Evolutionary conservation across 2,797 vertebrate genomes (phyloP).

Genomic region (Thripadectes ignobilis): DNA sequence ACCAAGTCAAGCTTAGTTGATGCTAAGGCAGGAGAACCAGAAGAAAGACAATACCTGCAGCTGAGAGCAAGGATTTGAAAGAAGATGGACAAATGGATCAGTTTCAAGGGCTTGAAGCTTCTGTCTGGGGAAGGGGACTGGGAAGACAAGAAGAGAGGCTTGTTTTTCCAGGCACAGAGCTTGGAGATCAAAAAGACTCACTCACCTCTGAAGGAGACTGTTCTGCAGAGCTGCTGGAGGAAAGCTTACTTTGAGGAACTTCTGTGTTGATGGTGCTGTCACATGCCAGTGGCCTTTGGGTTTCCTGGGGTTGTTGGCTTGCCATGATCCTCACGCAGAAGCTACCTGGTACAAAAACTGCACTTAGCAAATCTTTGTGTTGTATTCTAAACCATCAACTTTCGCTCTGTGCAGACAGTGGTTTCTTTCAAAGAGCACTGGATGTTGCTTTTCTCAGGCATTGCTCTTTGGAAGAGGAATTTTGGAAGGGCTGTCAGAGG

Average conservation of each 20-base stretch:
- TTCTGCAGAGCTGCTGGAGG: background rate
- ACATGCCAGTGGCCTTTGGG: background rate
- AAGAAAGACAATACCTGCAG: background rate
- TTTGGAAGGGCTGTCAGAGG: background rate
- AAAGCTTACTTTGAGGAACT: background rate
- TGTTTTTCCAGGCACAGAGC: background rate
- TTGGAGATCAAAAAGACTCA: background rate
- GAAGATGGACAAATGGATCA: fast-evolving
- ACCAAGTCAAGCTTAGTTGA: background rate
- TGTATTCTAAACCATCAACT: background rate
- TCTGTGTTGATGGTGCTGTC: background rate
- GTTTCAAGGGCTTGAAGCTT: background rate
- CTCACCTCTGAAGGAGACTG: background rate
- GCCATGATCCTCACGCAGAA: background rate
- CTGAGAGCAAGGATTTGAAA: background rate
- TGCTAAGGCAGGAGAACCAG: background rate
- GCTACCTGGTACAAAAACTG: background rate
- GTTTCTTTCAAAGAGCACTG: background rate
- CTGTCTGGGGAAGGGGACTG: background rate
- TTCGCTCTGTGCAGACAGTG: background rate
- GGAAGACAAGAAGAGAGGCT: background rate
- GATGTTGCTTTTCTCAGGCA: fast-evolving
- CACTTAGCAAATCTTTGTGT: fast-evolving
- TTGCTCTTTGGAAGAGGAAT: background rate
- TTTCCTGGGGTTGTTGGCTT: background rate